These are phyloP conservation scores for Poecilobothrus nobilitatus DNA, from an alignment of 2,888 invertebrate species.

Conservation along the genomic window DNA sequence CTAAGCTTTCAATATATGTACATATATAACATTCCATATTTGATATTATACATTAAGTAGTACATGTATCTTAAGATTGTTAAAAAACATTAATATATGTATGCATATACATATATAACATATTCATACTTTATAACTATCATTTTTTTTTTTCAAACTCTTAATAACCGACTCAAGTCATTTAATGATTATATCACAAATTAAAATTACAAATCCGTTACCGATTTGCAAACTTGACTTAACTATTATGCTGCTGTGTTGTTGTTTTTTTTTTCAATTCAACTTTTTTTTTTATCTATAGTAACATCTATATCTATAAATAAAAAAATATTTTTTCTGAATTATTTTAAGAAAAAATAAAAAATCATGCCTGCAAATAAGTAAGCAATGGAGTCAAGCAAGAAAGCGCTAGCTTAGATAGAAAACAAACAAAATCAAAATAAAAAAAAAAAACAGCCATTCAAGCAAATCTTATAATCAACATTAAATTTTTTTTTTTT, in stretches of 20 bases:
- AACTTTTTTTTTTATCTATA: too few relatives aligned
- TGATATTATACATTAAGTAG: too few relatives aligned
- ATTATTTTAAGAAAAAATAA: not conserved
- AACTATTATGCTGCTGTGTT: conserved; percentile 1
- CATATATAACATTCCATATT: too few relatives aligned
- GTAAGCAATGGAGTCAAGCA: not conserved
- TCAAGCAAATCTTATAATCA: not conserved
- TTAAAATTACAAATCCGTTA: conserved; percentile 6
- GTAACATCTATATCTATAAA: not conserved
- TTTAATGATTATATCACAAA: conserved; percentile 6
- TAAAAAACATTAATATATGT: too few relatives aligned
- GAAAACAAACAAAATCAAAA: too few relatives aligned
- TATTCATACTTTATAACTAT: not conserved
- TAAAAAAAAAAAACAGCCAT: not conserved
- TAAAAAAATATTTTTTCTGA: not conserved
- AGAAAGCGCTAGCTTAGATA: too few relatives aligned
- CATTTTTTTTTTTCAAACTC: not conserved
- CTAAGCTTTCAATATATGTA: too few relatives aligned
- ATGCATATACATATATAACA: too few relatives aligned
- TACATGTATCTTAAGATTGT: too few relatives aligned
- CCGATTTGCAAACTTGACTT: conserved; percentile 6
- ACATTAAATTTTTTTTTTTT: not conserved
- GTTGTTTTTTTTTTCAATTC: not conserved
- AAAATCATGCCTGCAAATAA: not conserved
- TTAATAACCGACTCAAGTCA: conserved; percentile 4